Percentiles rank a stretch among this genome's conserved stretches.
These are phyloP conservation scores for Byasa hedistus DNA, from an alignment of 2,888 invertebrate species.

Conservation along the genomic window DNA sequence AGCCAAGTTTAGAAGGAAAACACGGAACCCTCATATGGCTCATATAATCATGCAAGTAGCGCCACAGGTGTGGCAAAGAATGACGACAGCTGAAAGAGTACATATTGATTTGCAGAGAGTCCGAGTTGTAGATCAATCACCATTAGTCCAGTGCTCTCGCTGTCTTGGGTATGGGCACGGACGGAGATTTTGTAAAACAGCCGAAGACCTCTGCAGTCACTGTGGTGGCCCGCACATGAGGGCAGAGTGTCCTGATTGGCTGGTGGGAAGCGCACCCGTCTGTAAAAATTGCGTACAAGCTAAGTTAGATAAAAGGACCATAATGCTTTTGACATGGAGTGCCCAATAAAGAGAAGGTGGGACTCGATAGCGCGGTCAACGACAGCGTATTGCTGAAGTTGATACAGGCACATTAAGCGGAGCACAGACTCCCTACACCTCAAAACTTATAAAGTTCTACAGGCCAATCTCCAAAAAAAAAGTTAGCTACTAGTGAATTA, in stretches of 20 bases:
- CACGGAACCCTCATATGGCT: too few species aligned
- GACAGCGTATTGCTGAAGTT: constrained; percentile 11
- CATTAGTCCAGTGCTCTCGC: neutral
- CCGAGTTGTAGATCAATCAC: neutral
- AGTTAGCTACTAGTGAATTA: too few species aligned
- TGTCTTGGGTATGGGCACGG: constrained; percentile 2
- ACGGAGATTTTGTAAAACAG: neutral
- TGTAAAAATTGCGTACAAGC: neutral
- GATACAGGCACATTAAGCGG: neutral
- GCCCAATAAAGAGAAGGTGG: constrained; percentile 22
- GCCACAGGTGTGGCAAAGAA: neutral
- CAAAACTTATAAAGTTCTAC: too few species aligned
- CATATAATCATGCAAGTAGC: too few species aligned
- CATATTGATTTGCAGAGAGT: neutral
- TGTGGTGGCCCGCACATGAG: constrained; percentile 1
- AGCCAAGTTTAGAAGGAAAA: too few species aligned
- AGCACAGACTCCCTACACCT: too few species aligned
- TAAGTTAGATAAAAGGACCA: constrained; percentile 2
- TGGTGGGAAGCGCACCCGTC: neutral
- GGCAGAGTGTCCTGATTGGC: neutral
- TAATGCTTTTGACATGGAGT: constrained; percentile 15
- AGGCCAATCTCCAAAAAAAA: too few species aligned
- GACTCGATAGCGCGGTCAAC: constrained; percentile 25
- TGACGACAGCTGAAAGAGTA: neutral
- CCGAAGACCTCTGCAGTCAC: neutral